Base-by-base conservation (phyloP, 1,140 invertebrate species). In the Neodiprion lecontei region DNA sequence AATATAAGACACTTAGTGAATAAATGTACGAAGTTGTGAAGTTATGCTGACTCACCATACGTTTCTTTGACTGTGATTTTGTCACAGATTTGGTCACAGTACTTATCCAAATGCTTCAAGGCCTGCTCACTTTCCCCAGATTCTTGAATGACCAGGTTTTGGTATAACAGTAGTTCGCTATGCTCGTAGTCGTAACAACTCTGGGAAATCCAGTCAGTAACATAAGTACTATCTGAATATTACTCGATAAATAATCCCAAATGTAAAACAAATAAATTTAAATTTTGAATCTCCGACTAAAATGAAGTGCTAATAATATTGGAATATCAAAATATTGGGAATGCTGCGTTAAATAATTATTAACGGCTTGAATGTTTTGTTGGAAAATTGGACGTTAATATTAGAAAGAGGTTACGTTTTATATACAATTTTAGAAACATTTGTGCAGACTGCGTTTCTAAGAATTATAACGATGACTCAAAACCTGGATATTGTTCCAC, bases 61-160 rank as follows among this genome's bases (percentile, higher is more conserved):
- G 94, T 97, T 90, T 99, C 98, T 85, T 96, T 93, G 48, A 99
- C 91, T 69, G 96, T 94, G 77, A 99, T 89, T 85, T 97, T 96
- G 90, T 99, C 98, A 83, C 96, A 94, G 83, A 99, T 99, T 90
- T 97, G 94, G 79, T 91, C 90, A 85, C 96, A 92, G 88, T 96
- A 95, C 78, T 94, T 94, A 77, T 95, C 91, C 79, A 99, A 89
- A 90, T 99, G 96, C 78, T 94, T 92, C 65, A 99, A 87, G 7
- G 98, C 98, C 82, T 96, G 93, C 77, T 96, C 91, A 81, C 93
- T 92, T 77, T 94, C 92, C 12, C 96, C 96, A 23, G 97, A 96
- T 89, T 99, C 98, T 80, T 96, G 93, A 78, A 99, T 93, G 12
- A 99, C 96, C 92, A 98, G 92, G 88, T 98, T 98, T 89, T 99